Base-by-base conservation (phyloP, 2,888 invertebrate species). In the Zygaena filipendulae region DNA sequence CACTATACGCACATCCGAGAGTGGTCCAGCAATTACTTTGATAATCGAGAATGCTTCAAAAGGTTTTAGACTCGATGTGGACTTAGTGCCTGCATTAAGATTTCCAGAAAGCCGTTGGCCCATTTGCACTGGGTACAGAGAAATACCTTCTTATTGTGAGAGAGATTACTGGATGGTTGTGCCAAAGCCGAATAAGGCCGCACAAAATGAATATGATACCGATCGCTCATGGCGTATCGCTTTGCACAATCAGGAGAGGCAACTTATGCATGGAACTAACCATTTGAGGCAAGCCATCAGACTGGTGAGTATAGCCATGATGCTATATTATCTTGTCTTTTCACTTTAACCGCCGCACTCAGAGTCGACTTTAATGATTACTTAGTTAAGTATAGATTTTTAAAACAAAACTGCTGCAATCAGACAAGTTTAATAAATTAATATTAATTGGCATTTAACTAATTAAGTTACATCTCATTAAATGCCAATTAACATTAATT, bases 21-120 rank as follows among this genome's bases (percentile, higher is more conserved):
- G 68, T 1, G 83, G 83, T 0, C 85, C 86, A 0, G 85, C 86
- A 0, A 63, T 81, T 39, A 85, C 84, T 0, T 32, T 85, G 6
- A 52, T 49, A 13, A 52, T 84, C n/a, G 42, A 47, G 26, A 56
- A 59, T 25, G 3, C 7, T 1, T 13, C 27, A 0, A 45, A 25
- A 11, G 45, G 55, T 4, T 63, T 72, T 30, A 47, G 46, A 11
- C 46, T 85, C 42, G 63, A 70, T 29, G 64, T 84, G 0, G 84
- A 84, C 42, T 42, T 84, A 20, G 84, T 82, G 4, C 83, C 84
- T 0, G 75, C 75, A 3, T 42, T 83, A 11, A 67, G 68, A 47
- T 80, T 84, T 33, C 59, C 63, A 0, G 63, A 64, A 31, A 42
- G 44, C 1, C 60, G 74, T 1, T 81, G 82, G 72, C 74, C 79